phyloP scores from a whole-genome alignment of 2,113 vertebrate species.

The Cinclus cinclus region DNA sequence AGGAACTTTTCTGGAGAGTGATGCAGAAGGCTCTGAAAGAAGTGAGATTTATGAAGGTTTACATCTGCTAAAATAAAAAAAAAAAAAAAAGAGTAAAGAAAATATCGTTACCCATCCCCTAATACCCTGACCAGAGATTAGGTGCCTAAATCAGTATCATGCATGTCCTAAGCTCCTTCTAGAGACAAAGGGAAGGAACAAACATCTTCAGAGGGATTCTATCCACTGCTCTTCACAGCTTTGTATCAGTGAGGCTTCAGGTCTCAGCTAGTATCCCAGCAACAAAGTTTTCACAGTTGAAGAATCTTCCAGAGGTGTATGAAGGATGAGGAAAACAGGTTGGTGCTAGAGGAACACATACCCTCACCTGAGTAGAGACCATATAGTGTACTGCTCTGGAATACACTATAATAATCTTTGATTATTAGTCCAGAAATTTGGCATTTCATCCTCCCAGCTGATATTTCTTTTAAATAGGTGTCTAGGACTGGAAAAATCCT shows the following conservation, averaged over 20 bases:
- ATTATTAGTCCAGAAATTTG: not conserved
- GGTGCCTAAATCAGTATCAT: not conserved
- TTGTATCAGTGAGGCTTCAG: not conserved
- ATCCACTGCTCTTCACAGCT: not conserved
- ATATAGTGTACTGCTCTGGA: not conserved
- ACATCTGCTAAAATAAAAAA: not conserved
- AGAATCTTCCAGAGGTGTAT: not conserved
- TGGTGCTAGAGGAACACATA: not conserved
- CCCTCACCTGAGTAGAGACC: not conserved
- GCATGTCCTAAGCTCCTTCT: not conserved
- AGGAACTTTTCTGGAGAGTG: not conserved
- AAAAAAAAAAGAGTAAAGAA: not conserved
- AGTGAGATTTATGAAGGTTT: not conserved
- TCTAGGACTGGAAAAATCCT: not conserved
- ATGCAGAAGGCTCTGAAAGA: not conserved
- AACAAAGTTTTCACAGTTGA: not conserved
- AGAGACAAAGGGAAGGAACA: not conserved
- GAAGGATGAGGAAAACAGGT: not conserved
- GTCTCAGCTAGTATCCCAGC: not conserved
- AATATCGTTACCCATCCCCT: not conserved
- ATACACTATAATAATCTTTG: not conserved
- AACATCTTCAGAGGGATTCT: not conserved
- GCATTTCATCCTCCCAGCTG: not conserved
- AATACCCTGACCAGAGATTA: not conserved
- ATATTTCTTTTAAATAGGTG: not conserved